Percentiles rank a stretch among this genome's conserved stretches.
phyloP scores from a whole-genome alignment of 2,113 vertebrate genomes.

The Calyptomena viridis region DNA sequence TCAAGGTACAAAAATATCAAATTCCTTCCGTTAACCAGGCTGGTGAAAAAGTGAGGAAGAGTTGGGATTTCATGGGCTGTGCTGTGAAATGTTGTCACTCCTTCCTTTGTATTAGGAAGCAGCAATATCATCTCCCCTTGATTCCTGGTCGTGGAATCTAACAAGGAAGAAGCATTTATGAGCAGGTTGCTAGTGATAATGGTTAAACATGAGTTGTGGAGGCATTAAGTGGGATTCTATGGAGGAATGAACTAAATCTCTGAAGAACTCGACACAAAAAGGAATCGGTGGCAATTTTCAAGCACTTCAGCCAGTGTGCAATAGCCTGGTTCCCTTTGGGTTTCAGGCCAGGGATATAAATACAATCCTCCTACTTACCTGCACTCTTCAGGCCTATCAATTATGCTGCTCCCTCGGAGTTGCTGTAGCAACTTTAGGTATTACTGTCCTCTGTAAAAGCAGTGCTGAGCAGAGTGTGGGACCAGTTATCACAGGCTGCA shows the following conservation, averaged over 20 bases:
- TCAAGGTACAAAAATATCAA: constrained; percentile 82
- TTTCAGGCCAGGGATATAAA: constrained; percentile 55
- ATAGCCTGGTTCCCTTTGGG: constrained; percentile 49
- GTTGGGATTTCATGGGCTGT: constrained; percentile 31
- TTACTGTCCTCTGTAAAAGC: constrained; percentile 33
- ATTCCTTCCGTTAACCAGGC: constrained; percentile 77
- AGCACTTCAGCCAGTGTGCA: constrained; percentile 38
- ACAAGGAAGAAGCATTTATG: constrained; percentile 18
- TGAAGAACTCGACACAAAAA: constrained; percentile 18
- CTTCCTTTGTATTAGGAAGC: constrained; percentile 17
- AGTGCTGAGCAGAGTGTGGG: neutral
- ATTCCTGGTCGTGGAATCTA: constrained; percentile 26
- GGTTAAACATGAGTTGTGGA: constrained; percentile 72
- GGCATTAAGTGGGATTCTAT: constrained; percentile 57
- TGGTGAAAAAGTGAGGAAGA: constrained; percentile 47
- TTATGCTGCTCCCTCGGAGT: neutral
- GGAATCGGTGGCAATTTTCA: constrained; percentile 66
- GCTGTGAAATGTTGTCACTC: neutral
- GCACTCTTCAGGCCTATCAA: constrained; percentile 32
- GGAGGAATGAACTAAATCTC: constrained; percentile 47
- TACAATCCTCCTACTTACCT: constrained; percentile 50
- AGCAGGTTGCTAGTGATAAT: constrained; percentile 30
- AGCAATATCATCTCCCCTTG: constrained; percentile 44
- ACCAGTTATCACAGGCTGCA: neutral
- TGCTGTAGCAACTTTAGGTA: constrained; percentile 22